Percentiles rank a stretch among this genome's conserved stretches.
phyloP scores from a whole-genome alignment of 2,888 invertebrate species.

The Dicyrtomina minuta region DNA sequence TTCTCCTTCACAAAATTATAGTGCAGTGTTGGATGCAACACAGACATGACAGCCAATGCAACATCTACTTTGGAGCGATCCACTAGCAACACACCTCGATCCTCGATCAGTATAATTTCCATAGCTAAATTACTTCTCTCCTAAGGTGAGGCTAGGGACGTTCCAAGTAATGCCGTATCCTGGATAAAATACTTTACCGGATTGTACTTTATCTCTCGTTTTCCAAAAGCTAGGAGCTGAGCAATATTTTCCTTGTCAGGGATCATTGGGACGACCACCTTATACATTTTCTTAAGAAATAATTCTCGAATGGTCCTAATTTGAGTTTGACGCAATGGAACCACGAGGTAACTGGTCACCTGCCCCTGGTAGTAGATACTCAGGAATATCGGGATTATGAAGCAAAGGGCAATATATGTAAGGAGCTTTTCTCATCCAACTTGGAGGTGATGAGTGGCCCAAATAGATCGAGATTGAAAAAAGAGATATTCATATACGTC shows the following conservation, averaged over 20 bases:
- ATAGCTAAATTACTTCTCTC: background rate
- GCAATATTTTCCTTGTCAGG: background rate
- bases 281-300: constrained; percentile 3
- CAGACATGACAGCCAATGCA: constrained; percentile 5
- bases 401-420: background rate
- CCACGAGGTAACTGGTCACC: constrained; percentile 14
- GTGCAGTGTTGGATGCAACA: background rate
- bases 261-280: background rate
- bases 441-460: background rate
- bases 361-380: background rate
- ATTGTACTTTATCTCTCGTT: too few species aligned
- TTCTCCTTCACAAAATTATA: constrained; percentile 6
- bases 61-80: background rate
- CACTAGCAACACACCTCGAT: background rate
- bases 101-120: constrained; percentile 10
- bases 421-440: background rate
- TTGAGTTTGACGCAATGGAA: background rate
- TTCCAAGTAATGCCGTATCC: constrained; percentile 2
- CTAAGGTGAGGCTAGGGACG: constrained; percentile 5
- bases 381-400: background rate
- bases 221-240: too few species aligned
- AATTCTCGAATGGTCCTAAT: constrained; percentile 6
- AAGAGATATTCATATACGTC: too few species aligned
- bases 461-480: too few species aligned
- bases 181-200: background rate